Base-by-base conservation (phyloP, 2,113 vertebrate genomes). In the Pipra filicauda region DNA sequence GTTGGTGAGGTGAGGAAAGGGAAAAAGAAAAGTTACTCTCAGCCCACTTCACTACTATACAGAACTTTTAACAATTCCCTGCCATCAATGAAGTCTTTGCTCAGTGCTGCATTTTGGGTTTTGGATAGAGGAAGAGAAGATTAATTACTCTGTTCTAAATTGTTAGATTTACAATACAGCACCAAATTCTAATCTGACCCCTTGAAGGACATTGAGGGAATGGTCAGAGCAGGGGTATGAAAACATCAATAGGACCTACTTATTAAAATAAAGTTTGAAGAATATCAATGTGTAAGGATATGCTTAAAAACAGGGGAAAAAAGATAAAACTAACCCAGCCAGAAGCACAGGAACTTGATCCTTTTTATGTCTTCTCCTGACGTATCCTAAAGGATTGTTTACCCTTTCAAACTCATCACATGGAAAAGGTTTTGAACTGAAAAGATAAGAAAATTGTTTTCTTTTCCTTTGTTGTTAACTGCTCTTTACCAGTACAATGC, bases 201-300 rank as follows among this genome's bases (percentile, higher is more conserved):
- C 54, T 87, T 62, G 64, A 95, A 97, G 72, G 91, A 84, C 19
- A 35, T 0, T 31, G 66, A 44, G 20, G 17, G 54, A 77, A 83
- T 9, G 51, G 94, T 70, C 17, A 90, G 70, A 61, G 77, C 78
- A 96, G 58, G 7, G 76, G 33, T 49, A 86, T 64, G 83, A 97
- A 95, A 94, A 94, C 57, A 69, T 61, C 43, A 91, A 37, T 49
- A 65, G 27, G 8, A 64, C 24, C 49, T 74, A 82, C 65, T 8
- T 33, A 71, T 35, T 59, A 48, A 96, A 96, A 71, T 64, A 95
- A 93, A 58, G 89, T 89, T 91, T 96, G 90, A 93, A 94, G 55
- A 94, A 57, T 20, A 82, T 72, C 51, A 46, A 22, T 31, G 7
- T 80, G 31, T 43, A 80, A 61, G 12, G 21, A n/a, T 9, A 46